Percentiles rank a stretch among this genome's conserved stretches.
Conservation (phyloP, 2,888 invertebrate genomes). For the Drosophila infuscata region DNA sequence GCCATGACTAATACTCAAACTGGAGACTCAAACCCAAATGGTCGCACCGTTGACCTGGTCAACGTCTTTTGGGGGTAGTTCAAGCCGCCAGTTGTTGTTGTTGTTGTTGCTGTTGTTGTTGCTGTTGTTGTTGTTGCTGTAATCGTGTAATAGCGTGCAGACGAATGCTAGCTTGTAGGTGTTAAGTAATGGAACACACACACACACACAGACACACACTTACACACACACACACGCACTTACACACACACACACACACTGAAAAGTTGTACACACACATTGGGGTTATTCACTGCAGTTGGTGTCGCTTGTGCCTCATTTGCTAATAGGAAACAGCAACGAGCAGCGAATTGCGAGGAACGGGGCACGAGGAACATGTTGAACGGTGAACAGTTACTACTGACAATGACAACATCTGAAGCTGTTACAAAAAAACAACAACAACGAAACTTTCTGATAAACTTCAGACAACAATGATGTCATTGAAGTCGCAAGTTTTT, state of each 20-base stretch:
- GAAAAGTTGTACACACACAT: slow-evolving; percentile 22
- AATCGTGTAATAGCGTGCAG: slow-evolving; percentile 78
- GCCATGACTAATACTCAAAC: slow-evolving; percentile 64
- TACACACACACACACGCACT: slow-evolving; percentile 4
- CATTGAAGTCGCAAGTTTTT: slow-evolving; percentile 32
- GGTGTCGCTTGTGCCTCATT: slow-evolving; percentile 49
- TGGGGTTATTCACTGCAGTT: slow-evolving; percentile 65
- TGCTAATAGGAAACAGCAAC: slow-evolving; percentile 39
- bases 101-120: slow-evolving; percentile 62
- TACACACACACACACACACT: slow-evolving; percentile 13
- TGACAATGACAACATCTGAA: slow-evolving; percentile 58
- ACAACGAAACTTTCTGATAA: slow-evolving; percentile 24
- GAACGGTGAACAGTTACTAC: slow-evolving; percentile 1
- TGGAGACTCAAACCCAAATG: slow-evolving; percentile 22
- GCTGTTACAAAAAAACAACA: slow-evolving; percentile 2
- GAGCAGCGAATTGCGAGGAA: background rate
- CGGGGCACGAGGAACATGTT: background rate
- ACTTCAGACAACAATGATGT: slow-evolving; percentile 44
- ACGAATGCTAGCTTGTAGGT: slow-evolving; percentile 62
- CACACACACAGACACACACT: slow-evolving; percentile 32
- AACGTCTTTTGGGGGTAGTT: slow-evolving; percentile 67
- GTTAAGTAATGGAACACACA: slow-evolving; percentile 67
- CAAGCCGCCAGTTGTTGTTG: slow-evolving; percentile 52
- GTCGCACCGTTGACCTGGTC: slow-evolving; percentile 37
- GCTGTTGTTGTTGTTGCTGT: slow-evolving; percentile 65